Evolutionary conservation across 2,113 vertebrate genomes (phyloP).

Genomic region (Clarias gariepinus): DNA sequence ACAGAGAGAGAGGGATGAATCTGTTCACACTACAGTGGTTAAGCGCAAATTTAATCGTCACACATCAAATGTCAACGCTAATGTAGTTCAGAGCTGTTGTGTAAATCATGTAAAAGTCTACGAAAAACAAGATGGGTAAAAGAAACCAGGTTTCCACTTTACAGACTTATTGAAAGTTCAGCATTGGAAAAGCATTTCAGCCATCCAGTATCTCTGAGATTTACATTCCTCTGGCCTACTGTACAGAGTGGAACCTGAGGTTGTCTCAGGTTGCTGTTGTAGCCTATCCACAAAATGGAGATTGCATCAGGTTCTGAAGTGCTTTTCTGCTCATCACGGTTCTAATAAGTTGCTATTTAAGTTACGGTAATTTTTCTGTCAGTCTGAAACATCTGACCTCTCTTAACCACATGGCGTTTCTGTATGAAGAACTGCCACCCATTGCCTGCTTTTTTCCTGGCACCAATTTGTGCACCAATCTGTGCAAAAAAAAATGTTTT

Average conservation of each 20-base stretch:
- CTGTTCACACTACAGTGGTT: constrained; percentile 15
- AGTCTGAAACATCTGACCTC: background rate
- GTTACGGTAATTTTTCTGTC: background rate
- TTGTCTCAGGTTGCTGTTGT: background rate
- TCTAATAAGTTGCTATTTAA: background rate
- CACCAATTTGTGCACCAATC: background rate
- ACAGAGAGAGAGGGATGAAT: background rate
- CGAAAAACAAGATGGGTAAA: background rate
- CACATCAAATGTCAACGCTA: constrained; percentile 27
- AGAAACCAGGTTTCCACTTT: background rate
- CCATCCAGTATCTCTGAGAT: background rate
- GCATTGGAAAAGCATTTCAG: background rate
- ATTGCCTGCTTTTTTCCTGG: background rate
- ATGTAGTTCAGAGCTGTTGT: constrained; percentile 16
- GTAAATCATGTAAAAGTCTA: background rate
- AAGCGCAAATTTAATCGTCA: constrained; percentile 5
- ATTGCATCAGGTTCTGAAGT: background rate
- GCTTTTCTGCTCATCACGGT: background rate
- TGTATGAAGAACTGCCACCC: background rate
- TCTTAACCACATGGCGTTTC: background rate
- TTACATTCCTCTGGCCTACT: background rate
- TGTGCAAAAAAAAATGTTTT: too few relatives aligned
- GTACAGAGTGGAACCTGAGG: background rate
- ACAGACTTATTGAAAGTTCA: background rate
- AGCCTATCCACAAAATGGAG: background rate